Evolutionary conservation across 2,797 vertebrate species (phyloP).

Genomic region (Catamblyrhynchus diadema): DNA sequence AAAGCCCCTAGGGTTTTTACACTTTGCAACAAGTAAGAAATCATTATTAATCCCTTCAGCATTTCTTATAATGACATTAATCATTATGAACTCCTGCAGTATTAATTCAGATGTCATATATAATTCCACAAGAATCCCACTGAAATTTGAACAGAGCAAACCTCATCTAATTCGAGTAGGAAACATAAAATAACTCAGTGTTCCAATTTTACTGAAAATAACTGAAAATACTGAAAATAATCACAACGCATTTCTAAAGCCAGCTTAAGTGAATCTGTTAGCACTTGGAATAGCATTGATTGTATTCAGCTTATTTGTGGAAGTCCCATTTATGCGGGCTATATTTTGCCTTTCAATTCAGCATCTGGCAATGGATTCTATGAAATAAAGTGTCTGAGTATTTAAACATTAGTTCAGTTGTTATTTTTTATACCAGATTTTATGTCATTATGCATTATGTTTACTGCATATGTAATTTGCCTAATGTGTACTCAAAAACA

Average conservation of each 20-base stretch:
- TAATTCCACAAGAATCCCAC: constrained; percentile 56
- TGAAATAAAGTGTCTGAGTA: constrained; percentile 35
- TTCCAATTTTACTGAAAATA: background rate
- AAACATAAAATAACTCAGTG: background rate
- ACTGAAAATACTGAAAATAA: background rate
- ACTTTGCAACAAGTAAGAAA: constrained; percentile 60
- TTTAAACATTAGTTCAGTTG: background rate
- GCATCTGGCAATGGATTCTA: background rate
- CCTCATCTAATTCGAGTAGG: background rate
- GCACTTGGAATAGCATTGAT: background rate
- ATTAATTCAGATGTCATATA: constrained; percentile 65
- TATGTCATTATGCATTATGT: background rate
- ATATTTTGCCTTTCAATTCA: background rate
- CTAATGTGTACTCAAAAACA: background rate
- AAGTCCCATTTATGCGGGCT: background rate
- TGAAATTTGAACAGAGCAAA: constrained; percentile 36
- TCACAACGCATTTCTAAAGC: background rate
- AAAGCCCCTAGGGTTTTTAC: background rate
- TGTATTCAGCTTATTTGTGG: background rate
- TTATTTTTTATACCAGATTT: background rate
- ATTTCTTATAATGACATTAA: constrained; percentile 71
- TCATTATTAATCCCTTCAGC: constrained; percentile 70
- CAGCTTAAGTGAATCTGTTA: constrained; percentile 7
- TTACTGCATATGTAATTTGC: background rate
- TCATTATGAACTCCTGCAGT: constrained; percentile 52